These are phyloP conservation scores for Carterocephalus palaemon DNA, from an alignment of 2,888 invertebrate species.

Conservation along the genomic window DNA sequence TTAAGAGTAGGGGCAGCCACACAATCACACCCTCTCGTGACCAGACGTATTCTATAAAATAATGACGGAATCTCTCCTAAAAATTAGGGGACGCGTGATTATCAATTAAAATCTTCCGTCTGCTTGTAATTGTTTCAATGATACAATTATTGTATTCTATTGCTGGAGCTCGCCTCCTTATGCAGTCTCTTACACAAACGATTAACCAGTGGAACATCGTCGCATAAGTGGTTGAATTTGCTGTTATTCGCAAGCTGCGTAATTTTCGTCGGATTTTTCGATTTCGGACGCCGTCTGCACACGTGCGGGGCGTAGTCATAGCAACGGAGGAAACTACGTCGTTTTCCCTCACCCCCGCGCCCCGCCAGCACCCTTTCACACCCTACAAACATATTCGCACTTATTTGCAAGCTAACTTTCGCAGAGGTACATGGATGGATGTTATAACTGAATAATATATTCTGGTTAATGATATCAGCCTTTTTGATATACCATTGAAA, in stretches of 20 bases:
- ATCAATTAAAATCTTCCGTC: constrained; percentile 45
- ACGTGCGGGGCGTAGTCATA: constrained; percentile 71
- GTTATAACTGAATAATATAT: too few relatives aligned
- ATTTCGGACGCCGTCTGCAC: constrained; percentile 51
- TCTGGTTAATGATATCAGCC: too few relatives aligned
- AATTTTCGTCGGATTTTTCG: constrained; percentile 40
- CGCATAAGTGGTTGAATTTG: neutral
- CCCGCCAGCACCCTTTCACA: neutral
- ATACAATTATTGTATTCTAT: constrained; percentile 8
- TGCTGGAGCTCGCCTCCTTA: constrained; percentile 25
- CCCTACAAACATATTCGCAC: constrained; percentile 13
- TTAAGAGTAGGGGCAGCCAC: constrained; percentile 55
- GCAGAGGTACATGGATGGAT: too few relatives aligned
- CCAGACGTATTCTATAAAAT: constrained; percentile 43
- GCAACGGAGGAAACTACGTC: constrained; percentile 71
- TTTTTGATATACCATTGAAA: too few relatives aligned
- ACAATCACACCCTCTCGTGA: constrained; percentile 43
- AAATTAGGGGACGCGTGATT: constrained; percentile 42
- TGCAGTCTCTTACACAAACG: constrained; percentile 40
- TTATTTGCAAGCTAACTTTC: constrained; percentile 13
- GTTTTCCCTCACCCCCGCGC: constrained; percentile 52
- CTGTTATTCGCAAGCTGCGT: constrained; percentile 31
- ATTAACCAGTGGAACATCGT: constrained; percentile 20
- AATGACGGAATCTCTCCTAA: constrained; percentile 46
- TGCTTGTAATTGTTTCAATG: constrained; percentile 23